These are phyloP conservation scores for Clarias platycephalus DNA, from an alignment of 2,797 vertebrate genomes.

Conservation along the genomic window DNA sequence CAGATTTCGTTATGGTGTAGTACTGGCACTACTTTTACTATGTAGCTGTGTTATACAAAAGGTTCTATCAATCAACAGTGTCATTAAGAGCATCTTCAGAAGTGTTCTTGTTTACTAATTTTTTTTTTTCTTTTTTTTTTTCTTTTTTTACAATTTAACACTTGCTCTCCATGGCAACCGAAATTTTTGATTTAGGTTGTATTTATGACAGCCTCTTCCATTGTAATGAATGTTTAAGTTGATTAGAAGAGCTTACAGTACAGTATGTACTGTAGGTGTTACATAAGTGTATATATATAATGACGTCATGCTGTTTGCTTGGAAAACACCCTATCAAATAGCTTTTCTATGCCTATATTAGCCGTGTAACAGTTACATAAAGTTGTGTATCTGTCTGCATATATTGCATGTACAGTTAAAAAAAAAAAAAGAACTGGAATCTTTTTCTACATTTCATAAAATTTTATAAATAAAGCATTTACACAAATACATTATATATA, in stretches of 20 bases:
- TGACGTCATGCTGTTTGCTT: background rate
- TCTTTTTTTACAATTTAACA: background rate
- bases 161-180: background rate
- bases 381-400: conserved; percentile 24
- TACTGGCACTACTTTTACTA: background rate
- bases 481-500: conserved; percentile 36
- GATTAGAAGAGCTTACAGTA: background rate
- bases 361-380: background rate
- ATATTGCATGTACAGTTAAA: conserved; percentile 10
- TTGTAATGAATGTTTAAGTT: background rate
- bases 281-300: background rate
- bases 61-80: background rate
- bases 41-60: background rate
- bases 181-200: background rate
- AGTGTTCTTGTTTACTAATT: background rate
- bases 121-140: background rate
- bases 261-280: background rate
- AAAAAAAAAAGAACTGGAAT: conserved; percentile 27
- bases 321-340: background rate
- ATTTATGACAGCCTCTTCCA: background rate
- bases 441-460: background rate
- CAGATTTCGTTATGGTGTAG: background rate
- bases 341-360: background rate
- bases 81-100: background rate
- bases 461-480: conserved; percentile 64